phyloP scores from a whole-genome alignment of 1,140 invertebrate genomes.

The Leguminivora glycinivorella region DNA sequence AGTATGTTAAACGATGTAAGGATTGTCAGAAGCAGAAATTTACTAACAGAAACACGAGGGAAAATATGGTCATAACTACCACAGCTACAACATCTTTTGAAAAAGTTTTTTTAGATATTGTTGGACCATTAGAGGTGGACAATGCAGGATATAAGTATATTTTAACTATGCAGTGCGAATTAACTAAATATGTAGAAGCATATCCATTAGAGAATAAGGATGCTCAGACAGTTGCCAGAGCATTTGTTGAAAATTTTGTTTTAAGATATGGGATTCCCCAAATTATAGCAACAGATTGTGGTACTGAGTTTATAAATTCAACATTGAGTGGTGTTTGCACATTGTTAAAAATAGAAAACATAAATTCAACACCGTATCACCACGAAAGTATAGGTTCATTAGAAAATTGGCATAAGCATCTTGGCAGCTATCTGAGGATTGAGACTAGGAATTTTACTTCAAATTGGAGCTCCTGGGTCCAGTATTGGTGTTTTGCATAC shows the following conservation, averaged over 20 bases:
- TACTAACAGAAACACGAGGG: not conserved
- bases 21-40: conserved; percentile 28
- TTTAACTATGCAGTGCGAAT: conserved; percentile 32
- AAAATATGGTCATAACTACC: conserved; percentile 18
- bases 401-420: too few relatives aligned
- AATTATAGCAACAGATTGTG: conserved; percentile 21
- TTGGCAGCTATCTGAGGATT: too few relatives aligned
- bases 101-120: conserved; percentile 21
- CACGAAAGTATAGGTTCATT: too few relatives aligned
- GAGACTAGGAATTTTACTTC: too few relatives aligned
- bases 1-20: conserved; percentile 10
- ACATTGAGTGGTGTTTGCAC: too few relatives aligned
- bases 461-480: too few relatives aligned
- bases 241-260: conserved; percentile 32
- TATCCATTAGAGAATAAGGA: conserved; percentile 38
- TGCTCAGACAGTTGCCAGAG: conserved; percentile 31
- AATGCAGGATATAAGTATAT: not conserved
- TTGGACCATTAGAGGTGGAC: conserved; percentile 25
- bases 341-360: too few relatives aligned
- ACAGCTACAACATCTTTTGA: conserved; percentile 5
- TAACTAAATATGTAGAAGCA: conserved; percentile 37
- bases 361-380: too few relatives aligned
- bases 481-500: too few relatives aligned
- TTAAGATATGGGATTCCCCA: conserved; percentile 28
- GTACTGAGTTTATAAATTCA: too few relatives aligned